Evolutionary conservation across 2,888 invertebrate genomes (phyloP), one percentile per base, ranked within the genome.

Genomic region (Zygothrica quintamaculata): DNA sequence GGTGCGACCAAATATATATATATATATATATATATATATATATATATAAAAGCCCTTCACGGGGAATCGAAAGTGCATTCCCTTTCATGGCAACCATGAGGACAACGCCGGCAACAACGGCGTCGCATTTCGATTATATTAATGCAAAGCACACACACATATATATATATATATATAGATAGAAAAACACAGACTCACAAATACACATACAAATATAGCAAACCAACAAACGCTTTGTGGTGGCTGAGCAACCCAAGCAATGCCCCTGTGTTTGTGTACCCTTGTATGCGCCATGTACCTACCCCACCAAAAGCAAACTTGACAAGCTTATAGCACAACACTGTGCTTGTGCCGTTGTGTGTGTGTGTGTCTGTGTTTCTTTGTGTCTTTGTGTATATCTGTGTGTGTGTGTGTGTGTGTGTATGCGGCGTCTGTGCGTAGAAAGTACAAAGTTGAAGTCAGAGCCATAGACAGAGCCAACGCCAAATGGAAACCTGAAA

Each of bases 261-360:
- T 34, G 34, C 33, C 1, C 42, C 50, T 43, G 25, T 60, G 37
- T 50, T 46, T 61, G 31, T 59, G 26, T 46, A 44, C 53, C 57
- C 42, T 50, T 55, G 57, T 67, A 59, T 44, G 22, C 50, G 50
- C 57, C 39, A 56, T 59, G 71, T 89, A 77, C 89, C 89, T 90
- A 90, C 90, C 90, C 90, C 90, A 90, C 90, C 89, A 88, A 86
- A 90, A 79, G 72, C 71, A 84, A 88, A 88, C 82, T 82, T 82
- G 82, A 86, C 82, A 66, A 82, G 82, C 86, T 82, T 86, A 73
- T 47, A 55, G 58, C 53, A 48, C 57, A 34, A 18, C 55, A 33
- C 18, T 60, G 53, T 53, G 42, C 12, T 16, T 4, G 46, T 26
- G 37, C 51, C 37, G 25, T 39, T 48, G 39, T 44, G 18, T 40